Percentiles rank a stretch among this genome's conserved stretches.
phyloP scores from a whole-genome alignment of 2,888 invertebrate species.

The Hecatera dysodea region DNA sequence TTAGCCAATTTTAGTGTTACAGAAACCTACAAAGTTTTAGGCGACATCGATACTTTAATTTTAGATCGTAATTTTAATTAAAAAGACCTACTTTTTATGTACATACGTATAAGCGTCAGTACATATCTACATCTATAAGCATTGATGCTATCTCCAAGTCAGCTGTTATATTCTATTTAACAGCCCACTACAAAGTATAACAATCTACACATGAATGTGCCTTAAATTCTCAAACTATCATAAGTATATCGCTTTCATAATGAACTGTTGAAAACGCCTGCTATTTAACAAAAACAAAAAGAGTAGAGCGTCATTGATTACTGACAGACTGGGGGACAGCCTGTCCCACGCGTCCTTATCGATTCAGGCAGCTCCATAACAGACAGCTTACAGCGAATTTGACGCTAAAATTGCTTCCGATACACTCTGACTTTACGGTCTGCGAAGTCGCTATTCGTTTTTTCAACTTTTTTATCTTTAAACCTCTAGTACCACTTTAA shows the following conservation, averaged over 20 bases:
- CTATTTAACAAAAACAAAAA: conserved; percentile 22
- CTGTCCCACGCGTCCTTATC: conserved; percentile 55
- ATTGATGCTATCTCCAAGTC: no score
- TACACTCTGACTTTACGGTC: conserved; percentile 24
- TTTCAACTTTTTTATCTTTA: background rate
- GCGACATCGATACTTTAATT: background rate
- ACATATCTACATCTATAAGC: no score
- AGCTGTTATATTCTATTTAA: background rate
- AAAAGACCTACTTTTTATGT: no score
- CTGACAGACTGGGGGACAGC: conserved; percentile 38
- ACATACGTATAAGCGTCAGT: no score
- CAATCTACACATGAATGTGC: background rate
- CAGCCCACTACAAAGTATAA: background rate
- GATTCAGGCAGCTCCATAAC: conserved; percentile 57
- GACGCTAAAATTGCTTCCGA: conserved; percentile 50
- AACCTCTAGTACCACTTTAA: no score
- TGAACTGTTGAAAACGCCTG: background rate
- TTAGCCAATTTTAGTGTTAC: background rate
- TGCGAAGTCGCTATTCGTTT: background rate
- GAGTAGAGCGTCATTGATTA: conserved; percentile 44
- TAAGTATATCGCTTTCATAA: background rate
- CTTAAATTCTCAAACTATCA: background rate
- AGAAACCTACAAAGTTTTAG: conserved; percentile 6
- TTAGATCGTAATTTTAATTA: background rate
- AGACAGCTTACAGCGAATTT: conserved; percentile 51